Conservation (phyloP, 2,888 invertebrate genomes). For the Sminthurinus aureus region DNA sequence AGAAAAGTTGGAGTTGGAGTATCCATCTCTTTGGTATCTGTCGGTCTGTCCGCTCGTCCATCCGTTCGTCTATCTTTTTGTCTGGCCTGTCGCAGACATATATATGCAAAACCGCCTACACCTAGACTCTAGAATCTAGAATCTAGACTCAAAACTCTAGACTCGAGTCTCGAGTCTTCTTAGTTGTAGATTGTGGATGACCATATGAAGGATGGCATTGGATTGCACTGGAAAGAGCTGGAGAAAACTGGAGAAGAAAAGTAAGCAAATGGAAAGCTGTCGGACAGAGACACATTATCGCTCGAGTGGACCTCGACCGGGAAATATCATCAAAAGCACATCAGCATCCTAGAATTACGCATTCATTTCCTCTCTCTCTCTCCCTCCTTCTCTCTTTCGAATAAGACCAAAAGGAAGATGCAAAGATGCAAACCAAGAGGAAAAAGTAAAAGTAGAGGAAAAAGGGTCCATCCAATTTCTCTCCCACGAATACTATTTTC, state of each 20-base stretch:
- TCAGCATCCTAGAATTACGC: constrained; percentile 51
- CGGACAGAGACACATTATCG: constrained; percentile 59
- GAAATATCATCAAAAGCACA: constrained; percentile 47
- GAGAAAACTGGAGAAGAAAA: constrained; percentile 19
- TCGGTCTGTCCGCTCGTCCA: no score
- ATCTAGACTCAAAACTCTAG: no score
- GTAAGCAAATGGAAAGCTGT: constrained; percentile 40
- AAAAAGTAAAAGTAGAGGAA: no score
- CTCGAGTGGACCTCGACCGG: constrained; percentile 47
- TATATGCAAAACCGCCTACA: no score
- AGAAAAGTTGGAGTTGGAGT: neutral
- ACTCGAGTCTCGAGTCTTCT: no score
- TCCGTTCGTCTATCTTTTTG: no score
- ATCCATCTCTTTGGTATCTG: neutral
- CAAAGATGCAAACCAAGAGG: no score
- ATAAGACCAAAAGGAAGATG: neutral
- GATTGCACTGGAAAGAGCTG: neutral
- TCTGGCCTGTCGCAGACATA: no score
- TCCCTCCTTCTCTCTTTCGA: neutral
- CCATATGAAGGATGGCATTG: no score
- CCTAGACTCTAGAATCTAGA: no score
- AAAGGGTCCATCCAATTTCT: no score
- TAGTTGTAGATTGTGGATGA: no score
- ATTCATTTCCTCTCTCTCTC: constrained; percentile 50
- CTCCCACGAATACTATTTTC: constrained; percentile 44